A percentile compares a stretch with the other conserved stretches of the same genome.
These are phyloP conservation scores for Pithys albifrons DNA, from an alignment of 2,113 vertebrate genomes.

Conservation along the genomic window DNA sequence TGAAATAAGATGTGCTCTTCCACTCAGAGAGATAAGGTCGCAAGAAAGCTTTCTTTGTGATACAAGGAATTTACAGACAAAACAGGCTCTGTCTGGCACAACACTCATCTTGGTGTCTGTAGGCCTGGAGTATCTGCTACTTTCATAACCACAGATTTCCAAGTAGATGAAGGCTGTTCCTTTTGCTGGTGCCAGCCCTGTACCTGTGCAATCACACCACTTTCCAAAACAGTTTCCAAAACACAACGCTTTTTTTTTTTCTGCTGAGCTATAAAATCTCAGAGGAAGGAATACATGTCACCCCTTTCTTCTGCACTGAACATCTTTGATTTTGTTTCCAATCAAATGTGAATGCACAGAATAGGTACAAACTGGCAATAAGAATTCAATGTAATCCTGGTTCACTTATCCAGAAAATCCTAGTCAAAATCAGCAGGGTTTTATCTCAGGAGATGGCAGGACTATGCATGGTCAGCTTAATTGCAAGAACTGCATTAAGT, in stretches of 20 bases:
- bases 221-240: neutral
- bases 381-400: neutral
- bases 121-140: neutral
- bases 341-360: neutral
- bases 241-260: neutral
- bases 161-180: neutral
- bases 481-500: neutral
- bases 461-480: neutral
- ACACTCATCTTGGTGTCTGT: neutral
- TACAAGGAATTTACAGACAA: neutral
- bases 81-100: neutral
- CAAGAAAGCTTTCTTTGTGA: neutral
- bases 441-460: neutral
- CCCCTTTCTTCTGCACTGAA: neutral
- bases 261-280: neutral
- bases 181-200: neutral
- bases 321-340: neutral
- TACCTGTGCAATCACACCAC: neutral
- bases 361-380: neutral
- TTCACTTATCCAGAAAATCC: neutral
- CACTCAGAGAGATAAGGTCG: neutral
- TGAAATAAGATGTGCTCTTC: neutral
- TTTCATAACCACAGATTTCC: neutral
- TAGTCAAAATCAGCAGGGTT: neutral
- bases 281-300: neutral